Evolutionary conservation across 2,113 vertebrate species (phyloP).

Genomic region (Macroglossus sobrinus): DNA sequence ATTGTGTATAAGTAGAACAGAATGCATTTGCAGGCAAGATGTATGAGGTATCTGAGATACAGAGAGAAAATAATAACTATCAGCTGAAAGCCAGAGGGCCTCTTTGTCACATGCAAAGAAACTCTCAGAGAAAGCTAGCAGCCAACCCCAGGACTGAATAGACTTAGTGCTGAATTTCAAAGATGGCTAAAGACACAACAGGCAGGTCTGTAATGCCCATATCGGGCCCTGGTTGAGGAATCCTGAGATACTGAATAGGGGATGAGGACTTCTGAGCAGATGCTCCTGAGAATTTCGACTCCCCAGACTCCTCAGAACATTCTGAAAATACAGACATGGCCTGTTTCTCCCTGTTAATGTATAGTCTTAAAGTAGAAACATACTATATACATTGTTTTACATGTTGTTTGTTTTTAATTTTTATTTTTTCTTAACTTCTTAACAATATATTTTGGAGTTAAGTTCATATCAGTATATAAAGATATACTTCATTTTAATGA

Average conservation of each 20-base stretch:
- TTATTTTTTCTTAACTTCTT: neutral
- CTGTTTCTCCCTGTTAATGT: neutral
- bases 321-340: neutral
- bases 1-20: neutral
- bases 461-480: neutral
- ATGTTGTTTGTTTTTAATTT: neutral
- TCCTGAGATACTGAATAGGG: neutral
- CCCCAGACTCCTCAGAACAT: neutral
- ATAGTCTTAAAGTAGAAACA: neutral
- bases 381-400: neutral
- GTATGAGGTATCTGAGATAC: neutral
- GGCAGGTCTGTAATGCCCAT: neutral
- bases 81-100: neutral
- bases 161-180: neutral
- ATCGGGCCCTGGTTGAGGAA: neutral
- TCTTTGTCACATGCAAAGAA: neutral
- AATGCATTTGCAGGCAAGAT: neutral
- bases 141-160: neutral
- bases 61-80: neutral
- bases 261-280: neutral
- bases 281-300: neutral
- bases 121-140: neutral
- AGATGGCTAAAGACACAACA: neutral
- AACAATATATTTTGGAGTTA: neutral
- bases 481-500: neutral